Percentiles rank a stretch among this genome's conserved stretches.
phyloP scores from a whole-genome alignment of 1,140 invertebrate species.

The Apocrypta bakeri region DNA sequence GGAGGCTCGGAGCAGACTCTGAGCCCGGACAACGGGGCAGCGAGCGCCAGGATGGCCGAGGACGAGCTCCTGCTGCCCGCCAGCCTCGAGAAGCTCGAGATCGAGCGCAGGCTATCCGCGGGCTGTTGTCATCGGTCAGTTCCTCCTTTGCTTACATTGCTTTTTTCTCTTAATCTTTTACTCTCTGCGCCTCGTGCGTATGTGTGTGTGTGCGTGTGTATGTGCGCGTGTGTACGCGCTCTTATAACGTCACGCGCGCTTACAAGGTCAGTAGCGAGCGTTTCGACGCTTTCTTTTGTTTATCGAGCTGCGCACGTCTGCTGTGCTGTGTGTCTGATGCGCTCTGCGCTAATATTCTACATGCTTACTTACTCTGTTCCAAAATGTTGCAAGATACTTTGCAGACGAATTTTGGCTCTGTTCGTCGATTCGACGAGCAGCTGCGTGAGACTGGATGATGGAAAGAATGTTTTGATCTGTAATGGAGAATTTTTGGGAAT shows the following conservation, averaged over 20 bases:
- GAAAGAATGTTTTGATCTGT: background rate
- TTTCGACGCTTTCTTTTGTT: background rate
- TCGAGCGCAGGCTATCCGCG: conserved; percentile 59
- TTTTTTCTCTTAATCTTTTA: background rate
- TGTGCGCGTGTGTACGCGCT: too few relatives aligned
- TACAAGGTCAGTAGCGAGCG: background rate
- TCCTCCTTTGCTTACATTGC: background rate
- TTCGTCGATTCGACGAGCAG: background rate
- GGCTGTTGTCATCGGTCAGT: conserved; percentile 37
- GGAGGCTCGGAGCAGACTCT: conserved; percentile 46
- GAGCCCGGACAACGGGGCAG: conserved; percentile 49
- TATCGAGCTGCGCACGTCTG: background rate
- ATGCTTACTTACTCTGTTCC: too few relatives aligned
- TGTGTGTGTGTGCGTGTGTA: too few relatives aligned
- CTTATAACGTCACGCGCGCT: too few relatives aligned
- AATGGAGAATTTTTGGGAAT: background rate
- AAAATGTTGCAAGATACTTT: background rate
- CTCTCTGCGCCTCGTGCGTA: too few relatives aligned
- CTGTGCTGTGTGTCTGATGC: too few relatives aligned
- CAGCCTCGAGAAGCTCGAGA: conserved; percentile 70
- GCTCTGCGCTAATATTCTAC: too few relatives aligned
- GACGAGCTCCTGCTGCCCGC: conserved; percentile 65
- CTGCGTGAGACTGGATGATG: too few relatives aligned
- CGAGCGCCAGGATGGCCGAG: conserved; percentile 64
- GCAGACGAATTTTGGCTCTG: background rate